Evolutionary conservation across 2,113 vertebrate species (phyloP), one percentile per base, ranked within the genome.

Genomic region (Pomatorhinus ruficollis): DNA sequence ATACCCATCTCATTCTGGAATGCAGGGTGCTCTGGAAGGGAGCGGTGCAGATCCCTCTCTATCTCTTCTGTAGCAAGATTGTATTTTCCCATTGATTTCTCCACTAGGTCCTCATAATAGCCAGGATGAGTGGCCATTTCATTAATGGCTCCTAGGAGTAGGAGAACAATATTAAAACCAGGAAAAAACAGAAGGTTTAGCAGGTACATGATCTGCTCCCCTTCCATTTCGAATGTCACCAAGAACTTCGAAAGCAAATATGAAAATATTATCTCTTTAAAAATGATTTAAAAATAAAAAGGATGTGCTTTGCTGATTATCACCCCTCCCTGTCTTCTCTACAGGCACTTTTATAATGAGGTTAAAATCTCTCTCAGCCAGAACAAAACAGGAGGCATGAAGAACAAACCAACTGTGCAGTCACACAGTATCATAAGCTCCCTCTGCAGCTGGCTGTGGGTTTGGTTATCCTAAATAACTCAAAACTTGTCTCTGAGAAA

Each of bases 1-100:
- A 99, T 99, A 69, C 99, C 99, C 98, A 99, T 99, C 97, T 99
- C 99, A 5, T 99, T 99, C 98, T 99, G 99, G 95, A 99, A 99
- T 5, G 99, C 99, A 1, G 99, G 99, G 81, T 99, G 99, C 24
- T 99, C 99, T 0, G 99, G 99, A 25, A 99, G 99, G 9, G 99
- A 99, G 92, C 99, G 99, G 94, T 99, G 99, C 56, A 99, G 97
- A 95, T 99, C 99, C 37, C 99, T 96, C 98, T 99, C 99, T 12
- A 99, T 99, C 98, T 99, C 99, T 95, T 99, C 99, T 0, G 99
- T 99, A 40, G 99, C 99, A 50, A 99, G 98, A 84, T 99, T 99
- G 65, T 99, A 99, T 89, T 99, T 99, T 16, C 99, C 99, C 99
- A 99, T 99, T 0, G 99, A 99, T 97, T 99, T 99, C 96, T 99